A percentile compares a stretch with the other conserved stretches of the same genome.
phyloP scores from a whole-genome alignment of 2,888 invertebrate genomes.

The Geophilus truncorum region DNA sequence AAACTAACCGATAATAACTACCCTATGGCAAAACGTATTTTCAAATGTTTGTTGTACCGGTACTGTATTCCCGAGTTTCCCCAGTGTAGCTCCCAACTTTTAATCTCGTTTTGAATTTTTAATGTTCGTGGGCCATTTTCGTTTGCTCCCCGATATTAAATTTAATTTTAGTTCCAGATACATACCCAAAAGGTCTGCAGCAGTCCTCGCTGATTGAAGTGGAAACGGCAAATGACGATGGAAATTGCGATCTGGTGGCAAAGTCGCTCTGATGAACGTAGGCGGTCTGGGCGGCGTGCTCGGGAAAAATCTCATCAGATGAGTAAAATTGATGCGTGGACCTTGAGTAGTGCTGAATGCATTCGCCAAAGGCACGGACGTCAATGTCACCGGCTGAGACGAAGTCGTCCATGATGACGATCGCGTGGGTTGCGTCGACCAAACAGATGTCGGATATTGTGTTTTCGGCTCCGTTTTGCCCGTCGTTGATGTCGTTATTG shows the following conservation, averaged over 20 bases:
- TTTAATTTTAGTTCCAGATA: not conserved
- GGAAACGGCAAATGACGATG: not conserved
- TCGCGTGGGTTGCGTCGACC: not conserved
- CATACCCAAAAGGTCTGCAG: conserved; percentile 30
- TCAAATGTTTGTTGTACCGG: too few relatives aligned
- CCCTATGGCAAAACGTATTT: too few relatives aligned
- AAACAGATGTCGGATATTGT: not conserved
- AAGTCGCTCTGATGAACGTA: not conserved
- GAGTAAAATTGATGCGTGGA: not conserved
- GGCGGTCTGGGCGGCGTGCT: not conserved
- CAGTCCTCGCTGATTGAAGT: conserved; percentile 27
- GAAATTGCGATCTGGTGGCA: not conserved
- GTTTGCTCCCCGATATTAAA: not conserved
- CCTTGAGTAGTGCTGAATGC: not conserved
- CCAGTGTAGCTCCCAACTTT: too few relatives aligned
- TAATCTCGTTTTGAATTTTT: not conserved
- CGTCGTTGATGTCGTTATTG: not conserved
- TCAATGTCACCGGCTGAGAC: not conserved
- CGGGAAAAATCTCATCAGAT: conserved; percentile 11
- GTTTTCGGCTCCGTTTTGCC: not conserved
- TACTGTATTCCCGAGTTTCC: too few relatives aligned
- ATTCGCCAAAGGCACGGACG: not conserved
- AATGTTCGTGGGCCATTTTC: not conserved
- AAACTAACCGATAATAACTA: too few relatives aligned
- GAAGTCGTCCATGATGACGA: not conserved